phyloP scores from a whole-genome alignment of 2,888 invertebrate genomes.

The Microctonus brassicae region DNA sequence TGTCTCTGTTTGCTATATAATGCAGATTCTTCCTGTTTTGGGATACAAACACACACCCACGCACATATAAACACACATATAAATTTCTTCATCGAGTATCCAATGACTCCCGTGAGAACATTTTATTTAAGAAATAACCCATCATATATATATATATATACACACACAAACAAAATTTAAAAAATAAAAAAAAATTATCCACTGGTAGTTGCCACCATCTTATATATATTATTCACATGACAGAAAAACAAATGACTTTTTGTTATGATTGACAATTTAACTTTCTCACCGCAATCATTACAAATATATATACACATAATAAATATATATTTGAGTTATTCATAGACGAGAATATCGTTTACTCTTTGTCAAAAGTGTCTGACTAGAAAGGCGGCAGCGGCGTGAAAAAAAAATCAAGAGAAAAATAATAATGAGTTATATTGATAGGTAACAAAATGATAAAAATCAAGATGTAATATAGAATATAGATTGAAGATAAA shows the following conservation, averaged over 20 bases:
- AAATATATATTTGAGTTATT: not conserved
- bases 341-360: constrained; percentile 1
- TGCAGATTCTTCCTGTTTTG: constrained; percentile 13
- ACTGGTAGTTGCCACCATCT: not conserved
- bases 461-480: too few relatives aligned
- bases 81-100: constrained; percentile 21
- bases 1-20: not conserved
- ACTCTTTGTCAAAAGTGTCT: constrained; percentile 2
- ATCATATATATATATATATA: not conserved
- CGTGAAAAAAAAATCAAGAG: not conserved
- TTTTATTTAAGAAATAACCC: not conserved
- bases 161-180: not conserved
- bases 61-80: not conserved
- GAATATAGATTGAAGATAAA: too few relatives aligned
- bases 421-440: not conserved
- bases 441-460: not conserved
- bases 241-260: not conserved
- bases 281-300: not conserved
- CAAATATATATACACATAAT: not conserved
- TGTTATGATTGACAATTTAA: not conserved
- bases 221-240: not conserved
- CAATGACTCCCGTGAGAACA: constrained; percentile 28
- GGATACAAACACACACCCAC: not conserved
- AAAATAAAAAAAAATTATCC: not conserved
- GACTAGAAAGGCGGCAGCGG: not conserved